Percentiles rank a stretch among this genome's conserved stretches.
Conservation (phyloP, 2,797 vertebrate species). For the Oreochromis grahami region DNA sequence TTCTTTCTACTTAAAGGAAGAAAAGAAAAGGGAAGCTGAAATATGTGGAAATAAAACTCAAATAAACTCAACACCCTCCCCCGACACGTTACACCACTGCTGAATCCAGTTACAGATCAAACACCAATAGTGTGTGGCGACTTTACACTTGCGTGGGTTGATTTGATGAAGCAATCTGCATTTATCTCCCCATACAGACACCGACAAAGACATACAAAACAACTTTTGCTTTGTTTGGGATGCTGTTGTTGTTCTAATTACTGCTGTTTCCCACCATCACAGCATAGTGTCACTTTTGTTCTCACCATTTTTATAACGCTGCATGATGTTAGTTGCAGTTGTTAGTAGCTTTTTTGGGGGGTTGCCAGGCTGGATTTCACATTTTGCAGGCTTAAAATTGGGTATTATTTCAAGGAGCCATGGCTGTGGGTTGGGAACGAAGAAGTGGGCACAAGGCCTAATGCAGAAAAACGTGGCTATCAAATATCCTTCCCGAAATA, state of each 20-base stretch:
- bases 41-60: not conserved
- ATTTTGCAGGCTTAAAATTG: slow-evolving; percentile 23
- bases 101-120: not conserved
- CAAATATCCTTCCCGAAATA: slow-evolving; percentile 17
- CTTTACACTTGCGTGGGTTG: slow-evolving; percentile 18
- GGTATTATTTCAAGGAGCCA: slow-evolving; percentile 36
- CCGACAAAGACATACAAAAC: not conserved
- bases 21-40: not conserved
- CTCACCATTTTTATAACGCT: not conserved
- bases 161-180: slow-evolving; percentile 30
- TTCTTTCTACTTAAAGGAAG: slow-evolving; percentile 3
- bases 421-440: slow-evolving; percentile 5
- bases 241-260: slow-evolving; percentile 15
- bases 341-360: slow-evolving; percentile 22
- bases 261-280: not conserved
- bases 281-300: not conserved
- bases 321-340: slow-evolving; percentile 16
- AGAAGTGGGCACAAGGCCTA: slow-evolving; percentile 36
- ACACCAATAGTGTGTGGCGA: not conserved
- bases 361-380: slow-evolving; percentile 29
- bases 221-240: slow-evolving; percentile 1
- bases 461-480: slow-evolving; percentile 40
- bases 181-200: slow-evolving; percentile 4
- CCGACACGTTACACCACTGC: not conserved
- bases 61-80: not conserved